Evolutionary conservation across 2,888 invertebrate species (phyloP), one percentile per base, ranked within the genome.

Genomic region (Spilarctia lutea): DNA sequence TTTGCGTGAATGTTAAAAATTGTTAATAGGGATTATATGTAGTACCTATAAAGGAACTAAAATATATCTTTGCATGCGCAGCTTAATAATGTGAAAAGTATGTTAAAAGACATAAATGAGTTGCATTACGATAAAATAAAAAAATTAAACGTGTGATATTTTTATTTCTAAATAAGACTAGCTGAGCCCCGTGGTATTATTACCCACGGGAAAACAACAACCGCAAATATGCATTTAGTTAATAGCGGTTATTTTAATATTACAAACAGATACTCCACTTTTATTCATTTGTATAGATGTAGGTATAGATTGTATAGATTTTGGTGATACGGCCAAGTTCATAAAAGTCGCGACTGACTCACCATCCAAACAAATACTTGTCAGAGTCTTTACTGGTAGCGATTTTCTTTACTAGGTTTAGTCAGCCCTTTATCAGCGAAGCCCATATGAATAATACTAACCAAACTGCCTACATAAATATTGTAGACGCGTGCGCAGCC

Each of bases 381-480:
- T 66, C 30, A 66, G 20, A 20, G n/a, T n/a, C 10, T 10, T 65
- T 56, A 66, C 39, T 66, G 20, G 20, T 39, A 56, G 18, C 45
- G 42, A 42, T 69, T 45, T 67, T 63, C 11, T 35, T 27, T 10
- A 63, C 35, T 68, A 27, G 48, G 16, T 76, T 74, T 63, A 79
- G 75, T 75, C 77, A 80, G 72, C 33, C 65, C 68, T 71, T 79
- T 80, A 79, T 79, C 75, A 76, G 79, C 68, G 56, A 52, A 65
- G 52, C 65, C 42, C 75, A 42, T 65, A 67, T 75, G 30, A 63
- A 63, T 63, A 73, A 68, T 35, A 68, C 70, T n/a, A 30, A n/a
- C 48, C 56, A 65, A 72, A 76, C 48, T 65, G 68, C 60, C 72
- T 79, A 85, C 86, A 89, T 89, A 89, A 88, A 88, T 87, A 87